Percentiles rank a stretch among this genome's conserved stretches.
Evolutionary conservation across 1,140 invertebrate genomes (phyloP).

Genomic region (Trissolcus basalis): DNA sequence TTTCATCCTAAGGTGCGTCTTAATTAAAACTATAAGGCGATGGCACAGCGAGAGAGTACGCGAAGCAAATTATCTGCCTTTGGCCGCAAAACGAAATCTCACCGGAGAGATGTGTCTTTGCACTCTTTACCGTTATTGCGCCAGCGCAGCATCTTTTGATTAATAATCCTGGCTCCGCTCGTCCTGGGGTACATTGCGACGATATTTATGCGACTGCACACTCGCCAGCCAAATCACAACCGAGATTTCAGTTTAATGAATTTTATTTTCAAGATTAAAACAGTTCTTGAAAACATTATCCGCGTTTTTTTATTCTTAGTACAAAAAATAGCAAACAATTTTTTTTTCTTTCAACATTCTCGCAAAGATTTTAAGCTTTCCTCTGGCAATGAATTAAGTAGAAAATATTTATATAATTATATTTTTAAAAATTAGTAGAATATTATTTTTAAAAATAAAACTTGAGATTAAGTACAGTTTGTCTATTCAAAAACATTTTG

Average conservation of each 20-base stretch:
- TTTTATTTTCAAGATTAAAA: slow-evolving; percentile 5
- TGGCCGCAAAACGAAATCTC: slow-evolving; percentile 68
- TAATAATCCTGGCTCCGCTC: slow-evolving; percentile 66
- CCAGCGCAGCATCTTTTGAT: slow-evolving; percentile 69
- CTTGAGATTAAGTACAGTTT: too few relatives aligned
- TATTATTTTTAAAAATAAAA: too few relatives aligned
- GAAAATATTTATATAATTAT: too few relatives aligned
- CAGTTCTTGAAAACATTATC: too few relatives aligned
- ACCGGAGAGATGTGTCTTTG: slow-evolving; percentile 41
- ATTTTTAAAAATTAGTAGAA: too few relatives aligned
- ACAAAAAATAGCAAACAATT: too few relatives aligned
- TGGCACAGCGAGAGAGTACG: slow-evolving; percentile 19
- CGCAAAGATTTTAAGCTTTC: too few relatives aligned
- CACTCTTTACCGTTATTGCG: slow-evolving; percentile 70
- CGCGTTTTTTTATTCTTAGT: background rate
- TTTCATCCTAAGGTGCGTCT: slow-evolving; percentile 49
- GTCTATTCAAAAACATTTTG: too few relatives aligned
- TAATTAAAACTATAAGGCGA: slow-evolving; percentile 45
- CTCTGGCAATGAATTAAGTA: too few relatives aligned
- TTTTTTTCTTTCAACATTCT: too few relatives aligned
- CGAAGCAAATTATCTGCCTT: slow-evolving; percentile 67
- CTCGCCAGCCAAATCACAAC: too few relatives aligned
- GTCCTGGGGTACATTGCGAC: slow-evolving; percentile 66
- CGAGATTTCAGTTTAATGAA: too few relatives aligned
- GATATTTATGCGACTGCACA: slow-evolving; percentile 72